phyloP scores from a whole-genome alignment of 2,797 vertebrate genomes.

The Prionace glauca region DNA sequence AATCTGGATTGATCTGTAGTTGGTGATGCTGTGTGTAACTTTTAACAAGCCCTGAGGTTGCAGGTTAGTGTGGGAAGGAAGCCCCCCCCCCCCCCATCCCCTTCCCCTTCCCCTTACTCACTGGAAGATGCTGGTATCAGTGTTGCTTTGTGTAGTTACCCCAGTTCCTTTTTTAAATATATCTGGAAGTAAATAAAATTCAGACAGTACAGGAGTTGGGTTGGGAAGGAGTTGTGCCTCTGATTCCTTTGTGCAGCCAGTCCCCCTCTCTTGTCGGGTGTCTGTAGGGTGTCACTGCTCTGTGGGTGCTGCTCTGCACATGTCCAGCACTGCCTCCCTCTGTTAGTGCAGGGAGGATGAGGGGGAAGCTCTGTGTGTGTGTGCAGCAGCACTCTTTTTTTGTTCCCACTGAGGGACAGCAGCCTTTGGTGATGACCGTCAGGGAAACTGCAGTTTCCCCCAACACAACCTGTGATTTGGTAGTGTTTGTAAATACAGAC shows the following conservation, averaged over 20 bases:
- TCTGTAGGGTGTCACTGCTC: background rate
- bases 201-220: background rate
- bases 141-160: background rate
- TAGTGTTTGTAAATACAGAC: constrained; percentile 22
- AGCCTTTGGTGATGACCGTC: background rate
- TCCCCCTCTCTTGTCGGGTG: too few species aligned
- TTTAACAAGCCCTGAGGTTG: background rate
- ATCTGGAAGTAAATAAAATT: too few species aligned
- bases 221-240: background rate
- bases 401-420: background rate
- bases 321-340: too few species aligned
- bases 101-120: too few species aligned
- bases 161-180: background rate
- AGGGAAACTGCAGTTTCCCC: too few species aligned
- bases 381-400: background rate
- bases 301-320: background rate
- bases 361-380: background rate
- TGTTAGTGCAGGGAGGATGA: background rate
- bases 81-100: too few species aligned
- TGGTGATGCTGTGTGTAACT: background rate
- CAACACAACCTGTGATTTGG: background rate
- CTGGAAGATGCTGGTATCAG: background rate
- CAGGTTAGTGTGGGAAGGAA: background rate
- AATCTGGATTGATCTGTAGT: background rate
- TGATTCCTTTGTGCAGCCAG: background rate